Evolutionary conservation across 1,140 invertebrate genomes (phyloP).

Genomic region (Oryctes rhinoceros): DNA sequence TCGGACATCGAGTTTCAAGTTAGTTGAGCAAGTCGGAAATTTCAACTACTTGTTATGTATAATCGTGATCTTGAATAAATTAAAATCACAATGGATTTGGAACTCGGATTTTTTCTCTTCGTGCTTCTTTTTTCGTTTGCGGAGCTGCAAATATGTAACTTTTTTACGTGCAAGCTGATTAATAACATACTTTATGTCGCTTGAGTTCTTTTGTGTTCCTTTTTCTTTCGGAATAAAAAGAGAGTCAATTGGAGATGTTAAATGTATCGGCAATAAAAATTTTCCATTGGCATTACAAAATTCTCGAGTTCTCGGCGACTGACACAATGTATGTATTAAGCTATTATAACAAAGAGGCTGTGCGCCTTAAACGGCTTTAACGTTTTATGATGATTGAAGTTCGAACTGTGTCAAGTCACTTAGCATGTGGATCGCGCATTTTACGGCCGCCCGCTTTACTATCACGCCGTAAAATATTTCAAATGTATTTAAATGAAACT

Average conservation of each 20-base stretch:
- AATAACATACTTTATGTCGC: background rate
- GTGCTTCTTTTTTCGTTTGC: background rate
- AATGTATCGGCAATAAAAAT: constrained; percentile 28
- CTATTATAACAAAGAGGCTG: constrained; percentile 53
- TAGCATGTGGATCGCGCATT: constrained; percentile 54
- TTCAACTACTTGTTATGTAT: constrained; percentile 1
- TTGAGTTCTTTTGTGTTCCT: background rate
- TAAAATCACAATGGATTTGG: background rate
- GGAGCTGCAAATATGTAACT: background rate
- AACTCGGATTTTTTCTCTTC: too few species aligned
- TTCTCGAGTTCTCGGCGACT: constrained; percentile 40
- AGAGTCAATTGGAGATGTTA: constrained; percentile 15
- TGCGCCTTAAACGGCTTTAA: constrained; percentile 42
- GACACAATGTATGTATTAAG: constrained; percentile 57
- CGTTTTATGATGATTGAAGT: constrained; percentile 58
- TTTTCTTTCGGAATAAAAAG: background rate
- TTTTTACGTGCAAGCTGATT: background rate
- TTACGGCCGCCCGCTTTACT: constrained; percentile 55
- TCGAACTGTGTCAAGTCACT: constrained; percentile 57
- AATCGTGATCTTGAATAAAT: constrained; percentile 1
- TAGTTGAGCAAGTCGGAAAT: constrained; percentile 15
- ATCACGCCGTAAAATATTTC: constrained; percentile 57
- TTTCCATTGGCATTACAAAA: constrained; percentile 42
- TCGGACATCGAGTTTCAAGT: background rate
- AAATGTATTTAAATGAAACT: constrained; percentile 59